Base-by-base conservation (phyloP, 2,888 invertebrate species). In the Sphaerophoria rueppellii region DNA sequence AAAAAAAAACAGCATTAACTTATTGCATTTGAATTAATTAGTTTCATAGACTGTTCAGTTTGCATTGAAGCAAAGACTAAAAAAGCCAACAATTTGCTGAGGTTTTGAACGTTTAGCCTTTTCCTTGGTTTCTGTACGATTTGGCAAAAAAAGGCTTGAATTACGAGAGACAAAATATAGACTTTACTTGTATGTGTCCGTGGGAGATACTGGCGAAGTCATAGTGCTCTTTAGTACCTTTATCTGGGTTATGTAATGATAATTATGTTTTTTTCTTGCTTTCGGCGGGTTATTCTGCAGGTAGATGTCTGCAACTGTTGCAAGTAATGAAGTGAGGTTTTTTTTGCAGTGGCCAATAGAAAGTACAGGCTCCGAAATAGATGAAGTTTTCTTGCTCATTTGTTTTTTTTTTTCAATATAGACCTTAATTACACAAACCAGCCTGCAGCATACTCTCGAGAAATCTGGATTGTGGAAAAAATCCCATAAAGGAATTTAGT, bases 1-100 rank as follows among this genome's bases (percentile, higher is more conserved):
- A 80, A 78, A 61, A 82, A 87, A 40, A 67, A 67, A 40, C 40
- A 12, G 12, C 6, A 11, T 52, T 67, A 80, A 75, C 48, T 80
- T 72, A 80, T 83, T 80, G 80, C 34, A 72, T 75, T 75, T 75
- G 80, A 80, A 80, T 83, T 83, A 83, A 83, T 79, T 71, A 71
- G 71, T 16, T 54, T 48, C 12, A 58, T 63, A 58, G 32, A 63
- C 7, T 48, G 12, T 32, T 37, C 54, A 54, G 12, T 11, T 35
- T 43, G 14, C 3, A 43, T 12, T 24, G 24, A 43, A 55, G 12
- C 52, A 48, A 46, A 37, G 11, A 46, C 34, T 54, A 58, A 40
- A 24, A 61, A 63, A 46, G 61, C 12, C 3, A 43, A 43, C 2
- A 7, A 6, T 11, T 0, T 63, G 46, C 14, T 65, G 70, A 46